Evolutionary conservation across 2,797 vertebrate species (phyloP).

Genomic region (Sandelia bainsii): DNA sequence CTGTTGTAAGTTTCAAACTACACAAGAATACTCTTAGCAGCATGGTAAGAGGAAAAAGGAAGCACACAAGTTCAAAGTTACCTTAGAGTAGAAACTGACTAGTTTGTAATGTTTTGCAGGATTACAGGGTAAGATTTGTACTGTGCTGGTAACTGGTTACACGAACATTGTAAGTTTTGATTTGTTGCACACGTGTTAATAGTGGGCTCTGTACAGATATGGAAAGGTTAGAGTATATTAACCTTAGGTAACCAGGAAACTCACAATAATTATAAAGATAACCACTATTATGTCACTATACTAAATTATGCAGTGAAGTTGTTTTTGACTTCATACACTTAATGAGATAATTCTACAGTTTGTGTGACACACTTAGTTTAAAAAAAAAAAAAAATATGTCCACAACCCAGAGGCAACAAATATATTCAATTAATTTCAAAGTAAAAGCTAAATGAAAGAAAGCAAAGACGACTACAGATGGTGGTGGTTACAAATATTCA

Average conservation of each 20-base stretch:
- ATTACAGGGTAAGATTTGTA: not conserved
- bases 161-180: not conserved
- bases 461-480: constrained; percentile 4
- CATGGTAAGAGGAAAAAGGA: constrained; percentile 10
- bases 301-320: not conserved
- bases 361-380: not conserved
- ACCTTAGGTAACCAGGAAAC: not conserved
- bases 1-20: not conserved
- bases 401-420: not conserved
- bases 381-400: not conserved
- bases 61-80: not conserved
- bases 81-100: too few relatives aligned
- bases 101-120: not conserved
- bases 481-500: not conserved
- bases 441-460: not conserved
- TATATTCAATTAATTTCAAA: not conserved
- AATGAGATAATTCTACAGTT: not conserved
- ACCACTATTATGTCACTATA: not conserved
- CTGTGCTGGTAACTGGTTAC: not conserved
- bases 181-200: not conserved
- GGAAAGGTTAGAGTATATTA: constrained; percentile 25
- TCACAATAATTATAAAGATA: not conserved
- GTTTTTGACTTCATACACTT: not conserved
- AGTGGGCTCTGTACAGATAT: constrained; percentile 2
- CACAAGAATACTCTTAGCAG: not conserved